Evolutionary conservation across 2,797 vertebrate species (phyloP).

Genomic region (Neoniphon sammara): DNA sequence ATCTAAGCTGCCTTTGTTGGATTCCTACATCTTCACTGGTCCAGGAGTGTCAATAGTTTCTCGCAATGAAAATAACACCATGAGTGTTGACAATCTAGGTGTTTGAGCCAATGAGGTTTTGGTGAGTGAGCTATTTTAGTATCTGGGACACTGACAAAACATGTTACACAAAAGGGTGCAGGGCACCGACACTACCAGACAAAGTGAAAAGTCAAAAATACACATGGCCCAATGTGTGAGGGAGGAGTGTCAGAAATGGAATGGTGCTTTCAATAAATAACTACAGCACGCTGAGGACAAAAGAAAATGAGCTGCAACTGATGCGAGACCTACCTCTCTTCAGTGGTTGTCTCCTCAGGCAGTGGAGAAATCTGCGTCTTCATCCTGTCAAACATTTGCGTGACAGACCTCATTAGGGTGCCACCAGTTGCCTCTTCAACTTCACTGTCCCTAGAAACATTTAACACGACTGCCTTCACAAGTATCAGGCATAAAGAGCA

Average conservation of each 20-base stretch:
- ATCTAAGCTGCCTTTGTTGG: constrained; percentile 24
- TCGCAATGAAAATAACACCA: constrained; percentile 11
- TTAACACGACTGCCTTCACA: not conserved
- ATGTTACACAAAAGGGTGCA: constrained; percentile 9
- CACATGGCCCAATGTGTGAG: not conserved
- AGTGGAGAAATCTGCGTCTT: constrained; percentile 59
- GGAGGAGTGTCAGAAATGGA: not conserved
- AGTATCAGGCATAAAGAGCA: not conserved
- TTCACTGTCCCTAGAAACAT: constrained; percentile 42
- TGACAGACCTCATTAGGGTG: constrained; percentile 56
- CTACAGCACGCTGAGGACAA: not conserved
- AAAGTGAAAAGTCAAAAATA: constrained; percentile 38
- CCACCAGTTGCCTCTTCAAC: constrained; percentile 1
- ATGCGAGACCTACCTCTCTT: constrained; percentile 54
- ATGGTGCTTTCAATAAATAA: not conserved
- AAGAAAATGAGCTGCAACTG: not conserved
- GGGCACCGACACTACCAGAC: not conserved
- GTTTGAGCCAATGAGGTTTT: constrained; percentile 18
- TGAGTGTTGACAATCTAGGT: constrained; percentile 27
- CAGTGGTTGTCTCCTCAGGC: constrained; percentile 29
- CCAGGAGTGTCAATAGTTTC: constrained; percentile 23
- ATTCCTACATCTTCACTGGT: not conserved
- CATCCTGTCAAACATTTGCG: constrained; percentile 45
- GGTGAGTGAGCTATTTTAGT: constrained; percentile 45
- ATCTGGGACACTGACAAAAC: constrained; percentile 48